Evolutionary conservation across 2,888 invertebrate species (phyloP), one percentile per base, ranked within the genome.

Genomic region (Eilema griseolum): DNA sequence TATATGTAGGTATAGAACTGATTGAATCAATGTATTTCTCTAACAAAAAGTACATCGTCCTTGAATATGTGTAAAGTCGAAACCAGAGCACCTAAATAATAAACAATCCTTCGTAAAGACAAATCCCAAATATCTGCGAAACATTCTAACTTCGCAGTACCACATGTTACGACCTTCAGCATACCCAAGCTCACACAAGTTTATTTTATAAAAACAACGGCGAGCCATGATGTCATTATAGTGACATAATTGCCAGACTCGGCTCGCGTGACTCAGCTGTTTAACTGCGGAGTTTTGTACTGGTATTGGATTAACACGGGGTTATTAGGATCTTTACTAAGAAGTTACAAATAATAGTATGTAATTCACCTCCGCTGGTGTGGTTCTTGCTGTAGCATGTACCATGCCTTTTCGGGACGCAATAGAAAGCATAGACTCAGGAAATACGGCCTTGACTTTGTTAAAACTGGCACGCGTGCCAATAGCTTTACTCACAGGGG

Each of bases 241-340:
- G 66, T 85, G 80, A 82, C 80, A 83, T 84, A 80, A 82, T 77
- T 76, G 77, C 69, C 24, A 60, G 74, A 62, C 69, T 82, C 76
- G 70, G 76, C 70, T 80, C 72, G 75, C 72, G 79, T 83, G 78
- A 78, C 71, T 76, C 71, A 72, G 72, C 70, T 72, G 70, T 73
- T 71, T 52, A 33, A 59, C 46, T 67, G n/a, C 52, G 37, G 33
- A 66, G 37, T 62, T 33, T 70, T 23, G 61, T 66, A 24, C 52
- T 11, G 20, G 37, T 37, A 62, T 70, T 70, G 12, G 62, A 62
- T 56, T 56, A 56, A 28, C 12, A 52, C n/a, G 3, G 2, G 5
- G 52, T 7, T 46, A 64, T 64, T 64, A 52, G n/a, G 52, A 41
- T 0, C 37, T 62, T 1, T 16, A 24, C 24, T 62, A 41, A 16